Percentiles rank a stretch among this genome's conserved stretches.
These are phyloP conservation scores for Hypomecis atomaria DNA, from an alignment of 2,888 invertebrate species.

Conservation along the genomic window DNA sequence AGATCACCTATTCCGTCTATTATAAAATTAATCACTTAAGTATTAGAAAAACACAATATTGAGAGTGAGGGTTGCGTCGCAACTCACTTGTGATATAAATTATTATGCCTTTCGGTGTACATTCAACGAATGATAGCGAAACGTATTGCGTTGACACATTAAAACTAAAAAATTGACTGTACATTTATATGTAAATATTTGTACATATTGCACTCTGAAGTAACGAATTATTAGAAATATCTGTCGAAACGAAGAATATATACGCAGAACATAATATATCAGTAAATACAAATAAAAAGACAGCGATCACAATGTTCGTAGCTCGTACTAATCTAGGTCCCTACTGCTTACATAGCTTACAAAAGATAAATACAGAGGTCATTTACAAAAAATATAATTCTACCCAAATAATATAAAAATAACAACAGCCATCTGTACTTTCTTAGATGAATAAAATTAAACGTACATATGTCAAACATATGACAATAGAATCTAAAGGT, in stretches of 20 bases:
- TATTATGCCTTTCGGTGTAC: constrained; percentile 82
- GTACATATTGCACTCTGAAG: constrained; percentile 90
- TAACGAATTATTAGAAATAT: constrained; percentile 81
- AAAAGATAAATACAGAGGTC: constrained; percentile 84
- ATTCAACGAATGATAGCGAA: constrained; percentile 77
- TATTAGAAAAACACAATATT: constrained; percentile 80
- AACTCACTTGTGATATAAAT: constrained; percentile 73
- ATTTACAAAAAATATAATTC: constrained; percentile 85
- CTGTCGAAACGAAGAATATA: constrained; percentile 78
- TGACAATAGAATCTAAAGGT: constrained; percentile 83
- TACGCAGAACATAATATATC: constrained; percentile 73
- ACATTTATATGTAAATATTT: constrained; percentile 87
- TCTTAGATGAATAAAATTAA: constrained; percentile 85
- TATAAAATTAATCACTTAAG: constrained; percentile 83
- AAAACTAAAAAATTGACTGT: constrained; percentile 83
- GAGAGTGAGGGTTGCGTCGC: constrained; percentile 60
- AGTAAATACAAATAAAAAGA: constrained; percentile 76
- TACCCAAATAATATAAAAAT: constrained; percentile 85
- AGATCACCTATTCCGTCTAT: constrained; percentile 80
- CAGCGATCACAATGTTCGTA: constrained; percentile 82
- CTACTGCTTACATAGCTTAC: constrained; percentile 83
- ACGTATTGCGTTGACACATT: constrained; percentile 81
- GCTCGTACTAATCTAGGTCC: constrained; percentile 81
- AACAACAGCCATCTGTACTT: constrained; percentile 85
- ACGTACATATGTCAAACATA: constrained; percentile 83